Conservation (phyloP, 2,113 vertebrate species). For the Prinia subflava region DNA sequence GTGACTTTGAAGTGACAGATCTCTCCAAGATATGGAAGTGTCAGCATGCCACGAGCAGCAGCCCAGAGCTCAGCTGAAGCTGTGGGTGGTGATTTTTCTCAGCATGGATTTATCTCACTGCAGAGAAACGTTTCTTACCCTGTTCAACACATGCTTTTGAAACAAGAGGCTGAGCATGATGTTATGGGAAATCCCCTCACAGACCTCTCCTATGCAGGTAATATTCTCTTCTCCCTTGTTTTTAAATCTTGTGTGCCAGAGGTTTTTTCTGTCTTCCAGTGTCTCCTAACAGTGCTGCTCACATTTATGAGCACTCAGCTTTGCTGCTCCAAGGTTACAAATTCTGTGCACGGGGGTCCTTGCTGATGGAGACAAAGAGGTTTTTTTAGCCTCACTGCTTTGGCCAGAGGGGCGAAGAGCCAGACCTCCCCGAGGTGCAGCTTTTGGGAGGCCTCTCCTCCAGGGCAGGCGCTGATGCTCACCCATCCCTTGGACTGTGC, state of each 20-base stretch:
- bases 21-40: not conserved
- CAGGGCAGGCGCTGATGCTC: not conserved
- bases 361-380: not conserved
- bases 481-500: fast-evolving
- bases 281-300: not conserved
- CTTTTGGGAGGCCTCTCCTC: not conserved
- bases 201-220: not conserved
- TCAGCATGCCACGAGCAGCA: not conserved
- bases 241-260: not conserved
- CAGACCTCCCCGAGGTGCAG: not conserved
- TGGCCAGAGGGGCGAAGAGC: not conserved
- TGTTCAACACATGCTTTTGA: not conserved
- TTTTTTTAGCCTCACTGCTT: not conserved
- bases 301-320: not conserved
- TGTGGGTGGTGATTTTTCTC: not conserved
- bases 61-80: not conserved
- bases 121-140: not conserved
- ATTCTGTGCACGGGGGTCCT: not conserved
- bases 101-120: not conserved
- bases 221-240: not conserved
- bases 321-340: not conserved
- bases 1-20: conserved; percentile 35
- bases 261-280: not conserved
- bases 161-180: not conserved
- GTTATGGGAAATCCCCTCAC: not conserved